phyloP scores from a whole-genome alignment of 1,140 invertebrate species.

The Drosophila virilis region DNA sequence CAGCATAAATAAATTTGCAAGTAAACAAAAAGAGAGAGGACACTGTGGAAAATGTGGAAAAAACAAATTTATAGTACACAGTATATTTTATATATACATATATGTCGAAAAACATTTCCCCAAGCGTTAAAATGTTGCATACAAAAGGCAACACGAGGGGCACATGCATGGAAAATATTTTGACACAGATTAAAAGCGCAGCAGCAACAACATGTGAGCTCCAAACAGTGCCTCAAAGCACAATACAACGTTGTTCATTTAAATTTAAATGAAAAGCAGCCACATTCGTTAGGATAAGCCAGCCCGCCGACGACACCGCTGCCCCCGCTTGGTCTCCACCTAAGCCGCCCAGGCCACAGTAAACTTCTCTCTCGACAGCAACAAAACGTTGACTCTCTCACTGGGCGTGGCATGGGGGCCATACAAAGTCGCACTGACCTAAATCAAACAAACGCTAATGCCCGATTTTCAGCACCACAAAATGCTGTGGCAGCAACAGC shows the following conservation, averaged over 20 bases:
- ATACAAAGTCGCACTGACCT: constrained; percentile 51
- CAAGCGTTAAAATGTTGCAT: constrained; percentile 51
- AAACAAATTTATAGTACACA: constrained; percentile 53
- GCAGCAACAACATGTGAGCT: constrained; percentile 8
- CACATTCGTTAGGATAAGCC: constrained; percentile 52
- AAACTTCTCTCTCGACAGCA: constrained; percentile 2
- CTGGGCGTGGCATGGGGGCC: constrained; percentile 27
- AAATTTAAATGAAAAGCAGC: constrained; percentile 64
- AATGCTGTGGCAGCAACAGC: constrained; percentile 40
- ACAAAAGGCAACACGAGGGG: constrained; percentile 5
- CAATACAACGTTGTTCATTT: constrained; percentile 62
- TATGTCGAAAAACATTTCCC: constrained; percentile 64
- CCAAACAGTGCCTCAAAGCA: constrained; percentile 46
- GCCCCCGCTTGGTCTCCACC: neutral
- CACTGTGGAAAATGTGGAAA: constrained; percentile 42
- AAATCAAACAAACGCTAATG: constrained; percentile 69
- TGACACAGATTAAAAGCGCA: constrained; percentile 67
- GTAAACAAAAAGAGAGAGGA: constrained; percentile 25
- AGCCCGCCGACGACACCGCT: neutral
- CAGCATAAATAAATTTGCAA: constrained; percentile 54
- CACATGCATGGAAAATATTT: constrained; percentile 53
- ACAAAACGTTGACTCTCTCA: constrained; percentile 17
- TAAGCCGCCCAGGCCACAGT: neutral
- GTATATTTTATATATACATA: constrained; percentile 44
- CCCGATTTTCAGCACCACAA: constrained; percentile 66